Base-by-base conservation (phyloP, 2,113 vertebrate genomes). In the Lepus europaeus region DNA sequence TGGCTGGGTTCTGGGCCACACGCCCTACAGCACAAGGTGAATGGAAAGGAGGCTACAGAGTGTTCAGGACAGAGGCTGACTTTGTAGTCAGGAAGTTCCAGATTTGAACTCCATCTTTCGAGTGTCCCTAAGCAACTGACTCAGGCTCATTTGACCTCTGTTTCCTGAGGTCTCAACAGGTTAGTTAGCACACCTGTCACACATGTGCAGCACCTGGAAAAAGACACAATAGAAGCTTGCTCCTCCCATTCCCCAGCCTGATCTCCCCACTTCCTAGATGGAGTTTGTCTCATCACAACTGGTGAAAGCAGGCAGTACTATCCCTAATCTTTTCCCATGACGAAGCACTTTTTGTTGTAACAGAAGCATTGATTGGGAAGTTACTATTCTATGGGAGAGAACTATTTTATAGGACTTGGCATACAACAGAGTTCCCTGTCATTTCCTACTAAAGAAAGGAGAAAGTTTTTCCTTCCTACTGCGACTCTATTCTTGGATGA, bases 251-350 rank as follows among this genome's bases (percentile, higher is more conserved):
- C 36, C 22, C 78, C 6, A 31, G 5, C 4, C 39, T 29, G 72
- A 53, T 3, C 2, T 1, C 3, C 0, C 49, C 36, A 27, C 9
- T 33, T 31, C 36, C 33, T 59, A 59, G 27, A 73, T 7, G 10
- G 33, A 1, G 3, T 74, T 63, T 84, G 12, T 94, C 36, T 94
- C n/a, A 59, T 87, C 59, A 68, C 1, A 6, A 2, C 68, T 93
- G 81, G 74, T n/a, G 27, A 94, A 94, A 90, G 39, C 31, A 92
- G 39, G 33, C 73, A 83, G 45, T 0, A 13, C 76, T 59, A 84
- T 73, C 19, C 56, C 14, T 81, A 87, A 69, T 74, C 83, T 17
- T 19, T 94, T 84, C 33, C 25, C 53, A 69, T 87, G 36, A 76
- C 51, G 25, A 91, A 59, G 91, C 16, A 31, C 6, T n/a, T 88